Base-by-base conservation (phyloP, 1,140 invertebrate genomes). In the Trichonephila inaurata region DNA sequence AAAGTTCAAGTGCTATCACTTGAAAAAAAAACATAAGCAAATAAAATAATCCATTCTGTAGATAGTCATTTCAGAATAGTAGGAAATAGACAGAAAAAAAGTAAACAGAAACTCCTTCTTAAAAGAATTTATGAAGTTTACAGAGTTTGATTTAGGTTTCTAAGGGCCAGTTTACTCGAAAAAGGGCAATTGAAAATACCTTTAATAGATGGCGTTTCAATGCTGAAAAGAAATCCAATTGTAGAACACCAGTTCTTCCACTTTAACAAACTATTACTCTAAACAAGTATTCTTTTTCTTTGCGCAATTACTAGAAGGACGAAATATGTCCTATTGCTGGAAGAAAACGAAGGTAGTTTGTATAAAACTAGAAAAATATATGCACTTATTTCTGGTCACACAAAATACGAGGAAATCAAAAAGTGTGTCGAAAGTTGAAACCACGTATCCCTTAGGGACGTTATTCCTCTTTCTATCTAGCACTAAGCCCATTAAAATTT, bases 241-340 rank as follows among this genome's bases (percentile, higher is more conserved):
- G 33, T 24, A 28, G 24, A 28, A 33, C 69, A 40, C 72, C 72
- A 77, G 33, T 77, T 77, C 28, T 40, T 12, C n/a, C 14, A 33
- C 16, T 77, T 28, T 77, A 77, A 77, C 72, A 77, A 72, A 72
- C 69, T 72, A 72, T 72, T 72, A 77, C 16, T 77, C 72, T 77
- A 40, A 16, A 40, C 33, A 12, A 40, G 28, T 18, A 77, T 77
- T 77, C 28, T 77, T 77, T 77, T 77, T 14, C 28, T 40, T 2
- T 40, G 18, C 28, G 28, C 72, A 77, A 77, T 77, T 77, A 77
- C 72, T 10, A 28, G 6, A 77, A 77, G 72, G 28, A 40, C 72
- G 18, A 77, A 77, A 77, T 77, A 77, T 77, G 33, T 77, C 72
- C 66, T 77, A 0, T 77, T 16, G 28, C 72, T 40, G 40, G 10